phyloP scores from a whole-genome alignment of 1,140 invertebrate genomes.

The Pachyrhynchus sulphureomaculatus region DNA sequence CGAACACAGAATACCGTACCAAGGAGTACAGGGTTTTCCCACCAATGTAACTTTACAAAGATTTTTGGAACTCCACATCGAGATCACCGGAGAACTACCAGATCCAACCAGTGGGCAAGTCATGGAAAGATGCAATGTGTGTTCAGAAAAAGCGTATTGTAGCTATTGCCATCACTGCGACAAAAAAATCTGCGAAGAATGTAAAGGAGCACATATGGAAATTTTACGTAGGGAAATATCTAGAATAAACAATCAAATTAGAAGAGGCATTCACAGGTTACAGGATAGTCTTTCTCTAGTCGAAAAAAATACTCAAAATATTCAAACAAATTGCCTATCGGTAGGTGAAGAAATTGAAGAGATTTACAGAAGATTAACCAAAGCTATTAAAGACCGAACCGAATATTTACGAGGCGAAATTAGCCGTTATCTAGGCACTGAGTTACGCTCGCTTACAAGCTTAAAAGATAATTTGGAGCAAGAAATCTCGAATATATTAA shows the following conservation, averaged over 20 bases:
- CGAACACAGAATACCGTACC: conserved; percentile 95
- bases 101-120: conserved; percentile 84
- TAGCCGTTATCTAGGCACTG: conserved; percentile 81
- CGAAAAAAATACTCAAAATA: conserved; percentile 79
- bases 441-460: conserved; percentile 77
- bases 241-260: conserved; percentile 90
- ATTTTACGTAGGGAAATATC: conserved; percentile 91
- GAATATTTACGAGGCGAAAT: conserved; percentile 85
- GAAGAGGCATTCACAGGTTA: conserved; percentile 80
- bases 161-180: conserved; percentile 90
- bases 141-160: conserved; percentile 92
- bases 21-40: conserved; percentile 90
- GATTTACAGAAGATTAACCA: conserved; percentile 83
- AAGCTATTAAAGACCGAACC: conserved; percentile 89
- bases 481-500: conserved; percentile 89
- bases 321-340: conserved; percentile 81
- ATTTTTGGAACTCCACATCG: conserved; percentile 92
- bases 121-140: conserved; percentile 86
- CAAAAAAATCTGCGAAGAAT: conserved; percentile 86
- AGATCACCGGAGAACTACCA: conserved; percentile 88
- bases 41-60: conserved; percentile 94
- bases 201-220: conserved; percentile 94
- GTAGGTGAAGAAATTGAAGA: conserved; percentile 92
- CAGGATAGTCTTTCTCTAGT: conserved; percentile 81
- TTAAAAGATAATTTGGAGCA: conserved; percentile 91